These are phyloP conservation scores for Petrocephalus sullivani DNA, from an alignment of 2,797 vertebrate genomes.

Conservation along the genomic window DNA sequence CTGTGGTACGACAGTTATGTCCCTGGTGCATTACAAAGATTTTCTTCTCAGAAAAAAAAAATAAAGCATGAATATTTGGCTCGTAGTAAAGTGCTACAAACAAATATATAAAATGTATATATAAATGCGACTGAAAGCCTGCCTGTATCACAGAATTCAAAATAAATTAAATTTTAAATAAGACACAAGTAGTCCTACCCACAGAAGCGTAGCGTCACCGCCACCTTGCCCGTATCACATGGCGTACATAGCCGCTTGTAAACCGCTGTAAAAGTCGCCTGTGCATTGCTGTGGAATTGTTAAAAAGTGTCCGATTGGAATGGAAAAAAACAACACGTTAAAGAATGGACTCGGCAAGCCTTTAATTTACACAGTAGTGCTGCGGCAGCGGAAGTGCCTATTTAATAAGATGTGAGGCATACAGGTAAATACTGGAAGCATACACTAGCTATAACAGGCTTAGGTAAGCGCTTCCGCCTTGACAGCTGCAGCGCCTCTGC, in stretches of 20 bases:
- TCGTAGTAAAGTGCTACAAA: neutral
- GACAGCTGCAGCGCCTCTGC: neutral
- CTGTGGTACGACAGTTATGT: neutral
- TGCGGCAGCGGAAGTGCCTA: neutral
- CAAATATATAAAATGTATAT: neutral
- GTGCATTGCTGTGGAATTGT: neutral
- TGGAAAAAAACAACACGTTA: neutral
- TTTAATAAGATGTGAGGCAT: neutral
- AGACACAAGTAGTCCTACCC: neutral
- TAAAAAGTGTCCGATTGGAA: neutral
- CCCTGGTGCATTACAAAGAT: neutral
- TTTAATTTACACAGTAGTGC: neutral
- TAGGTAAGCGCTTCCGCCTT: neutral
- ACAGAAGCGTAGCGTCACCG: neutral
- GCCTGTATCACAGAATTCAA: neutral
- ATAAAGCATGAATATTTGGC: neutral
- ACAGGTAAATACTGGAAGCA: neutral
- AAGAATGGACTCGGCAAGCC: neutral
- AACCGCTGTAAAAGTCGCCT: neutral
- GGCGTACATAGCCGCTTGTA: neutral
- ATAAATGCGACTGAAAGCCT: neutral
- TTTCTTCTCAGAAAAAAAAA: neutral
- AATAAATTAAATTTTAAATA: constrained; percentile 6
- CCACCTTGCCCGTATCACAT: neutral
- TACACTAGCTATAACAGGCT: neutral